Evolutionary conservation across 2,888 invertebrate genomes (phyloP).

Genomic region (Microdon myrmicae): DNA sequence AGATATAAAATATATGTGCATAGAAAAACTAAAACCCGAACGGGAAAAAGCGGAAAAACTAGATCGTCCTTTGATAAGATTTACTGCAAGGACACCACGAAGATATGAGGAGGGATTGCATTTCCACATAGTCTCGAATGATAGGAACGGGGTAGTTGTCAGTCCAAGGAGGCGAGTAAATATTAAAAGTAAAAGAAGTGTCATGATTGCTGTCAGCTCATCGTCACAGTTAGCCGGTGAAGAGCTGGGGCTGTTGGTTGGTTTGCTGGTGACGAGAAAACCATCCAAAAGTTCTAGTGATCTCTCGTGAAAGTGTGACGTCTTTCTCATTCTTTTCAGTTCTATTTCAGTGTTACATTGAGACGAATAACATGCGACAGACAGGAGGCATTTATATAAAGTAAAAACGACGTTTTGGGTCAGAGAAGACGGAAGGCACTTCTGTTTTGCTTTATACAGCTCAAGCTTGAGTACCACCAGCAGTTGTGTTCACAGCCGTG

Average conservation of each 20-base stretch:
- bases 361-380: constrained; percentile 41
- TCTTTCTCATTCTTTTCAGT: constrained; percentile 12
- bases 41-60: constrained; percentile 4
- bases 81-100: constrained; percentile 30
- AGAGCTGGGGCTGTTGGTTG: constrained; percentile 25
- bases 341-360: background rate
- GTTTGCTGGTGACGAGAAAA: background rate
- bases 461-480: constrained; percentile 16
- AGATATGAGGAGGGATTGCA: background rate
- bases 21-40: no score
- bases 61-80: constrained; percentile 19
- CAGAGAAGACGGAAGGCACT: constrained; percentile 19
- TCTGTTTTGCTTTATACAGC: constrained; percentile 1
- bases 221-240: constrained; percentile 44
- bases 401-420: constrained; percentile 44
- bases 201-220: constrained; percentile 43
- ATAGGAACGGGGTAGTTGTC: no score
- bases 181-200: constrained; percentile 43
- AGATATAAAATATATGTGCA: no score
- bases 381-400: constrained; percentile 46
- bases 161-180: constrained; percentile 13
- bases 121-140: no score
- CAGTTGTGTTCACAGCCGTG: background rate
- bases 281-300: no score
- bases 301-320: constrained; percentile 29